Evolutionary conservation across 2,113 vertebrate genomes (phyloP), one percentile per base, ranked within the genome.

Genomic region (Chauna torquata): DNA sequence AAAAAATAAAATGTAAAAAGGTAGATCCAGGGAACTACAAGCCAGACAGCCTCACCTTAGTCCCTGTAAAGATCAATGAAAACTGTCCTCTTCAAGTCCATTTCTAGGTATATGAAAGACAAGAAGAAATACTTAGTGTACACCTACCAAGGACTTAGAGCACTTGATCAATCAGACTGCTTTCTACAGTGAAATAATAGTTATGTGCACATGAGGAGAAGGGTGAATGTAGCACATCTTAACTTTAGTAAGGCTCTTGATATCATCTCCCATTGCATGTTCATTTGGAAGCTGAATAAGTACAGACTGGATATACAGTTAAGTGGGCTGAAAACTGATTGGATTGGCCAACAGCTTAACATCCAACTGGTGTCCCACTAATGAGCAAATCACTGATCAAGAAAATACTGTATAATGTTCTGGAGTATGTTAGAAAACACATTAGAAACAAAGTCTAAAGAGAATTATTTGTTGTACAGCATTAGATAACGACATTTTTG

Each of bases 191-290:
- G 23, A 68, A 80, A 5, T 7, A 71, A 50, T 8, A 88, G 62
- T 3, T 80, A 16, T 40, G 47, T 49, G 34, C 52, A 64, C 30
- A 72, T 66, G 16, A 11, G 11, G 25, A 66, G 15, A 83, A 44
- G 3, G 18, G 27, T 34, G 30, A 17, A 5, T 38, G 9, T 12
- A 34, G 3, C 0, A 1, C 34, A 72, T 11, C 16, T 65, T 65
- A 50, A 57, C 32, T 57, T 55, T 34, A 44, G 8, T 50, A 58
- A 50, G 14, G 30, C 16, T 75, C 74, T 52, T 38, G 6, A 44
- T 19, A 28, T 7, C 44, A 22, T 38, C 11, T 30, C 22, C 45
- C 34, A 55, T 6, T 55, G 15, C 7, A 19, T 0, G 0, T 23
- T 62, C 23, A 47, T 55, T 20, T 55, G 15, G 22, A 70, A 77